Evolutionary conservation across 2,113 vertebrate genomes (phyloP), one percentile per base, ranked within the genome.

Genomic region (Aplodontia rufa): DNA sequence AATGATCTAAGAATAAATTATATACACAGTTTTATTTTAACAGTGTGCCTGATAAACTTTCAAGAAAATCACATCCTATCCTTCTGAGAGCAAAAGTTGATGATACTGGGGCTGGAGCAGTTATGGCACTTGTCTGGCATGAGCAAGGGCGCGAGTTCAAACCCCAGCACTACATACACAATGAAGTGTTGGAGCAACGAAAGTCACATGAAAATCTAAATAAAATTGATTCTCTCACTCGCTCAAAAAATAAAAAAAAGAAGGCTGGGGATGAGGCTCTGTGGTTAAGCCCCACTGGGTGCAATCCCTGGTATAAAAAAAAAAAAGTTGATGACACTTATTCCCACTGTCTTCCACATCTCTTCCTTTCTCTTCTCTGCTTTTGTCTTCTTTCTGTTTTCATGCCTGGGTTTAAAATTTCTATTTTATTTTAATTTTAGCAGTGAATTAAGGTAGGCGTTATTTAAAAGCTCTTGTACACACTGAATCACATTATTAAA

Each of bases 361-460:
- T 55, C 11, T 82, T 35, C 26, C 74, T 35, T 55, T 75, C 32
- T 14, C 26, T 51, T 75, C 49, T 19, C 49, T 37, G 37, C 3
- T 89, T 66, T 79, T 71, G 26, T 30, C 81, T 66, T 80, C 40
- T 76, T 94, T 76, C 42, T 53, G 30, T 71, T 82, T 90, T 82
- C 74, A 82, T 69, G 71, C 9, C 66, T 53, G n/a, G 16, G 45
- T 53, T 86, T 92, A 86, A 85, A n/a, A 60, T 45, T 75, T 40
- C 17, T 92, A 74, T 49, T 55, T 96, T 22, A 42, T 60, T 60
- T 93, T 88, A 49, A 88, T 60, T 78, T 55, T 47, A 87, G 90
- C 66, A 79, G 37, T 84, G 47, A 35, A 1, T 69, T 84, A 85
- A 71, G 30, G 42, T 32, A 88, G 42, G 45, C 94, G 76, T 37